These are phyloP conservation scores for Alethe castanea DNA, from an alignment of 2,113 vertebrate species.

Conservation along the genomic window DNA sequence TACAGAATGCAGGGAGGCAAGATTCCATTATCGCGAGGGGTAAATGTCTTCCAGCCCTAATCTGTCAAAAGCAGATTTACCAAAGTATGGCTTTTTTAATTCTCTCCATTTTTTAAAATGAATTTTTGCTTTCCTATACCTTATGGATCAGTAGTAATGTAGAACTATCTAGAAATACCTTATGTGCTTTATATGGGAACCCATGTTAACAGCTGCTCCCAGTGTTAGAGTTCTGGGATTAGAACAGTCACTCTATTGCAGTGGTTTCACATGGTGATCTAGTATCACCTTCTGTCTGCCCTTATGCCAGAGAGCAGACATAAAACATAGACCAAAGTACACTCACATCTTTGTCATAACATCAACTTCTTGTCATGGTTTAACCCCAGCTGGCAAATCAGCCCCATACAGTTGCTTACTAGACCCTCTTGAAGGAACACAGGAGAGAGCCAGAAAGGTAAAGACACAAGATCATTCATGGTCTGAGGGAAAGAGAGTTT, in stretches of 20 bases:
- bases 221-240: rapidly evolving
- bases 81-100: neutral
- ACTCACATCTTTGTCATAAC: neutral
- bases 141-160: neutral
- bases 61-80: neutral
- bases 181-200: neutral
- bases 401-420: rapidly evolving
- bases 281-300: neutral
- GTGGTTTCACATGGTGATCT: neutral
- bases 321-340: neutral
- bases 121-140: neutral
- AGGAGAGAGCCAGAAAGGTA: neutral
- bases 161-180: neutral
- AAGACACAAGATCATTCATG: neutral
- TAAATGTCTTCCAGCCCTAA: neutral
- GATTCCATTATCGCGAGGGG: rapidly evolving
- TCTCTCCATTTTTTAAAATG: neutral
- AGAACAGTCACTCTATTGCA: neutral
- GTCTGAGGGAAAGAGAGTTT: neutral
- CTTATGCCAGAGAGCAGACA: neutral
- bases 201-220: rapidly evolving
- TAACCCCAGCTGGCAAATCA: neutral
- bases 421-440: neutral
- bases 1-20: neutral
- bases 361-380: neutral